A percentile compares a stretch with the other conserved stretches of the same genome.
Conservation (phyloP, 2,888 invertebrate species). For the Habrosyne pyritoides region DNA sequence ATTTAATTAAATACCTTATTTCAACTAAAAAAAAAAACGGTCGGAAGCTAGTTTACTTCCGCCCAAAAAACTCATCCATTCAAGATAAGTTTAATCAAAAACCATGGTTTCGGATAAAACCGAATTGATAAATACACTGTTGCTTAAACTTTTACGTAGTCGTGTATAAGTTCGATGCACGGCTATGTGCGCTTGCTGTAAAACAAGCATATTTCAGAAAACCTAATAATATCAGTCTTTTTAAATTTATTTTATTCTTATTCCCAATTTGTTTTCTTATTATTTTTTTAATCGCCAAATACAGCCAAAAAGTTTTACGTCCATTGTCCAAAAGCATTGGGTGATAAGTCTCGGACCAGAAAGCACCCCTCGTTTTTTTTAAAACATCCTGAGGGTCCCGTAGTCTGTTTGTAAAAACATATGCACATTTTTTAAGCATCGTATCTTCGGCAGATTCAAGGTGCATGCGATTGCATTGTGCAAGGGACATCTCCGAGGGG, state of each 20-base stretch:
- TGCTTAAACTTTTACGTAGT: conserved; percentile 47
- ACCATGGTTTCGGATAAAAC: conserved; percentile 36
- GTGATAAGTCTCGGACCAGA: conserved; percentile 39
- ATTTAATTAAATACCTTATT: not conserved
- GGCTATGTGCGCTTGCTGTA: too few species aligned
- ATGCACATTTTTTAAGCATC: conserved; percentile 80
- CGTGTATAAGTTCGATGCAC: conserved; percentile 3
- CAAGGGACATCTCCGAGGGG: conserved; percentile 71
- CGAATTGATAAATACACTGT: conserved; percentile 43
- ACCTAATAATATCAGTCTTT: too few species aligned
- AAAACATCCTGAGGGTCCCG: conserved; percentile 51
- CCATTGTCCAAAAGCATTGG: conserved; percentile 39
- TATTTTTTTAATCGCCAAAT: conserved; percentile 4
- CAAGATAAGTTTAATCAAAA: conserved; percentile 35
- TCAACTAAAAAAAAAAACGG: not conserved
- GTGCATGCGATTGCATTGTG: conserved; percentile 67
- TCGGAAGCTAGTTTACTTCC: conserved; percentile 66
- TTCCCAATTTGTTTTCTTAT: too few species aligned
- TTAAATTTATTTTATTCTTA: too few species aligned
- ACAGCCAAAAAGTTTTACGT: conserved; percentile 44
- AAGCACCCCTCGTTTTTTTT: conserved; percentile 54
- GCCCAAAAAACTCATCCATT: conserved; percentile 51
- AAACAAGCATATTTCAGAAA: too few species aligned
- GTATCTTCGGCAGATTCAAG: conserved; percentile 71
- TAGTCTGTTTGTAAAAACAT: conserved; percentile 77